Evolutionary conservation across 2,888 invertebrate species (phyloP).

Genomic region (Nowickia ferox): DNA sequence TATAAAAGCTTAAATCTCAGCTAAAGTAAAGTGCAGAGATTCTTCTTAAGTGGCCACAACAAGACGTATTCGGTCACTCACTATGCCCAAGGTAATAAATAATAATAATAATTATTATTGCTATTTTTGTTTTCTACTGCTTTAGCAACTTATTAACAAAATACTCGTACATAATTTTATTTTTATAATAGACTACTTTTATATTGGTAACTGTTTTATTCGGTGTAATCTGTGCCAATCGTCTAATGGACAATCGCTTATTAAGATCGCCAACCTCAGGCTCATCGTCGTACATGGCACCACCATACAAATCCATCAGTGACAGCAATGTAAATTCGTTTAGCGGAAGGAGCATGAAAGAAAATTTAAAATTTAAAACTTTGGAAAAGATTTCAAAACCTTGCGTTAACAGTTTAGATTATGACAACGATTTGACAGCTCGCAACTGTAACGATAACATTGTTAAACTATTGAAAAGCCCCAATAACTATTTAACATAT

Average conservation of each 20-base stretch:
- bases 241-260: conserved; percentile 70
- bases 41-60: conserved; percentile 37
- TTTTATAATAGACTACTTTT: conserved; percentile 61
- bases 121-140: too few relatives aligned
- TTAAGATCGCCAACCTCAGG: conserved; percentile 34
- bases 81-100: conserved; percentile 71
- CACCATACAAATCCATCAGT: conserved; percentile 14
- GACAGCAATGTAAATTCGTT: conserved; percentile 19
- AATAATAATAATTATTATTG: background rate
- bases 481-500: conserved; percentile 41
- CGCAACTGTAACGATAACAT: conserved; percentile 44
- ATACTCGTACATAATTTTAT: conserved; percentile 7
- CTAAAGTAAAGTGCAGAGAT: background rate
- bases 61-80: conserved; percentile 43
- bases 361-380: conserved; percentile 26
- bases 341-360: conserved; percentile 15
- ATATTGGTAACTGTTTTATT: conserved; percentile 69
- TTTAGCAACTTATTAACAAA: conserved; percentile 15
- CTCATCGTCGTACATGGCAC: conserved; percentile 12
- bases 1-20: conserved; percentile 62
- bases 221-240: conserved; percentile 71
- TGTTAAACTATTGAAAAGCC: conserved; percentile 21
- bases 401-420: conserved; percentile 13
- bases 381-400: background rate
- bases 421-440: conserved; percentile 6